Evolutionary conservation across 1,140 invertebrate species (phyloP), one percentile per base, ranked within the genome.

Genomic region (Trichonephila clavipes): DNA sequence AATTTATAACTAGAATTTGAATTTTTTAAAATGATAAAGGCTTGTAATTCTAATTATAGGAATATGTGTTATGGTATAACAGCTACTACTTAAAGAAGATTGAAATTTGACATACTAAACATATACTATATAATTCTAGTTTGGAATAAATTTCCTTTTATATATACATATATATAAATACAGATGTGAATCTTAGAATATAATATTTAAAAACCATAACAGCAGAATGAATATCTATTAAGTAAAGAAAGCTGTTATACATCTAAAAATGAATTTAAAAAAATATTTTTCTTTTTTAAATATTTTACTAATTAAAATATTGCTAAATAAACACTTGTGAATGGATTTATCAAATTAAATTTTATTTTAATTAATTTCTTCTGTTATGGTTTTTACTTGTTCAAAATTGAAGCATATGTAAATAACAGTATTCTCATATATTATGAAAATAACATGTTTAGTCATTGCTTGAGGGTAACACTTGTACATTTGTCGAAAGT

Each of bases 381-480:
- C 61, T 88, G 86, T 88, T 88, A 88, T 66, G 86, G 86, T 88
- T 88, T 88, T 88, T 64, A 44, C 86, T 21, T 40, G 21, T 21
- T 85, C 61, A 62, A 34, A 85, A 83, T 92, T 19, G 44, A 87
- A 72, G 69, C 58, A 92, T n/a, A 34, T 77, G 59, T 72, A 82
- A 51, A 72, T 58, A 58, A 86, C 64, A 61, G 58, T 44, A 66
- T 72, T 69, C 18, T 83, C 61, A 51, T 72, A 77, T 44, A 62
- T 85, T 93, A 93, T 82, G 86, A 93, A 93, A 88, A 88, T 93
- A 93, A 93, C 82, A 19, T 93, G 66, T 81, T 81, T 58, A 88
- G 40, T 82, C 51, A 62, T 88, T 62, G 62, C n/a, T 69, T 61
- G 18, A 40, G 19, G 40, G 24, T 61, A 21, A 93, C 44, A 51